These are phyloP conservation scores for Ennomos fuscantarius DNA, from an alignment of 2,888 invertebrate species.

Conservation along the genomic window DNA sequence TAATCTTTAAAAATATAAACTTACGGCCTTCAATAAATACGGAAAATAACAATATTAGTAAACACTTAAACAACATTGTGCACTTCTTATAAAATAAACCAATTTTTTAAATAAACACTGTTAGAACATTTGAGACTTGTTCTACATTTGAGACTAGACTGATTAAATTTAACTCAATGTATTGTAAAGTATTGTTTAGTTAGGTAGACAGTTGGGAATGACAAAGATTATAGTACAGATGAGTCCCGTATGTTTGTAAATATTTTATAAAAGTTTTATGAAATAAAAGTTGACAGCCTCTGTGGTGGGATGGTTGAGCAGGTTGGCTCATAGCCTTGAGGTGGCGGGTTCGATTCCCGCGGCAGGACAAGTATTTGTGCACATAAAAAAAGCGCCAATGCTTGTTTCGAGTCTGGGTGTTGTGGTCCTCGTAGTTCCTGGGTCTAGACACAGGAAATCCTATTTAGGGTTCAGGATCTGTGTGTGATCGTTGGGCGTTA, in stretches of 20 bases:
- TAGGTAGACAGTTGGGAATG: conserved; percentile 10
- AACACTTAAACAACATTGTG: conserved; percentile 63
- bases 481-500: too few species aligned
- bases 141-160: conserved; percentile 49
- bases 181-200: conserved; percentile 20
- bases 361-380: too few species aligned
- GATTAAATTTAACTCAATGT: conserved; percentile 28
- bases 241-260: conserved; percentile 7
- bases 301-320: too few species aligned
- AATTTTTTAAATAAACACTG: conserved; percentile 41
- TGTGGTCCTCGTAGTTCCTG: too few species aligned
- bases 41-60: conserved; percentile 56
- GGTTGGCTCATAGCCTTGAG: too few species aligned
- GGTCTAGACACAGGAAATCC: too few species aligned
- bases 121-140: too few species aligned
- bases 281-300: too few species aligned
- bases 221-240: conserved; percentile 44
- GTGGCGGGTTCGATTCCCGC: too few species aligned
- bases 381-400: too few species aligned
- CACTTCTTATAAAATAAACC: conserved; percentile 38
- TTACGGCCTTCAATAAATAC: conserved; percentile 59
- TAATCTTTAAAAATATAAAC: conserved; percentile 29
- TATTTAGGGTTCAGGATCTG: too few species aligned
- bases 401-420: too few species aligned
- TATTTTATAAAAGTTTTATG: neutral